Evolutionary conservation across 2,888 invertebrate genomes (phyloP), one percentile per base, ranked within the genome.

Genomic region (Loripinus fragilis): DNA sequence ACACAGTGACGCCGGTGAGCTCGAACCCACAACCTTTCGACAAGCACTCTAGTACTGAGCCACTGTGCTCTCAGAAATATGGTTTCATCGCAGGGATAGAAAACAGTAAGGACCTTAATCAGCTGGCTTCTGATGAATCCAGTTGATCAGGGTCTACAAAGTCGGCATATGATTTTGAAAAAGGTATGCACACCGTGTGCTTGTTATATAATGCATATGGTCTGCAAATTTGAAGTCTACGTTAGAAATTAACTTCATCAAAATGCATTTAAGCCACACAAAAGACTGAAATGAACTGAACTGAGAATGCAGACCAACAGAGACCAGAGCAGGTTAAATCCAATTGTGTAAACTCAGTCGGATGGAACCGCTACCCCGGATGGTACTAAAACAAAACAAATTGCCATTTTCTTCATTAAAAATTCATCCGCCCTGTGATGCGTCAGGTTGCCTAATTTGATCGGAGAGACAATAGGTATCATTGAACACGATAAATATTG

Each of bases 361-460:
- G 41, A 28, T 78, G 74, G 78, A 80, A 80, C 48, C 42, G 28
- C 67, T 68, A 74, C 76, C 78, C 70, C 45, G 66, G 76, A 75
- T 76, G 78, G 74, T 80, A 74, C 71, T 33, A n/a, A 75, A 73
- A 83, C 78, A 80, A 77, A 80, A 77, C 67, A 76, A 75, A 38
- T 71, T 78, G 77, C 83, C 83, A 83, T 83, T 83, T 83, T 78
- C 71, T 42, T 80, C 76, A 83, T 83, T 71, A 78, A 83, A 83
- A 75, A 83, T 83, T 83, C 83, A 83, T 83, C 78, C 83, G 83
- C 83, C 48, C 72, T 55, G 83, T 74, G 80, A 76, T 78, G 76
- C 80, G 80, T 45, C 76, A 64, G 78, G 80, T 78, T 80, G 80
- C 80, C 83, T 77, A 78, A 80, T 80, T 78, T 80, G 80, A 74